A percentile compares a stretch with the other conserved stretches of the same genome.
Conservation (phyloP, 2,888 invertebrate genomes). For the Idaea straminata region DNA sequence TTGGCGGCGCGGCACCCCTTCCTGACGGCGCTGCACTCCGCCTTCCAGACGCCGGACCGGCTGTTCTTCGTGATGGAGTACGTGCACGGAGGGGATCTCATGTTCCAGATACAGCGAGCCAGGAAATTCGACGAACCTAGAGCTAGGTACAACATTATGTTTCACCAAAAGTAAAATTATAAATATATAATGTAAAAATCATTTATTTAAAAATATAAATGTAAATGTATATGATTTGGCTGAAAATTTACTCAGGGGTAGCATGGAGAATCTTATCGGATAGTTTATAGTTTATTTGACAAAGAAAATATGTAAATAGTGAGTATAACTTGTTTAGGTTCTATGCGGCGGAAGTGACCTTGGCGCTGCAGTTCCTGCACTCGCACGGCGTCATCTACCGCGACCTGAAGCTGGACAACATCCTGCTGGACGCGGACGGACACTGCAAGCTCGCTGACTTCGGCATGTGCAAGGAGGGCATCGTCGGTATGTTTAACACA, state of each 20-base stretch:
- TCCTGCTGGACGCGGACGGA: conserved; percentile 96
- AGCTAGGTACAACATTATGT: conserved; percentile 82
- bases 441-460: conserved; percentile 97
- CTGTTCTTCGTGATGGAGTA: conserved; percentile 99
- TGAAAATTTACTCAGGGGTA: too few species aligned
- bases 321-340: conserved; percentile 75
- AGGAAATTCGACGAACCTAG: conserved; percentile 98
- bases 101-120: conserved; percentile 99
- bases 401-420: conserved; percentile 99
- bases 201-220: too few species aligned
- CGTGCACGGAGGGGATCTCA: conserved; percentile 97
- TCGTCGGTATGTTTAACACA: conserved; percentile 68
- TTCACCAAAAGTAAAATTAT: too few species aligned
- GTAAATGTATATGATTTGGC: too few species aligned
- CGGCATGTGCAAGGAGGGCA: conserved; percentile 99
- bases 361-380: conserved; percentile 98
- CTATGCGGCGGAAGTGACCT: conserved; percentile 99
- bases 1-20: conserved; percentile 99
- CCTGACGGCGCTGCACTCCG: conserved; percentile 97
- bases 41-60: conserved; percentile 97
- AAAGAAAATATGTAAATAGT: too few species aligned
- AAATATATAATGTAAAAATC: too few species aligned
- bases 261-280: too few species aligned
- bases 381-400: conserved; percentile 98
- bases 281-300: too few species aligned